Conservation (phyloP, 2,113 vertebrate species). For the Polyodon spathula region DNA sequence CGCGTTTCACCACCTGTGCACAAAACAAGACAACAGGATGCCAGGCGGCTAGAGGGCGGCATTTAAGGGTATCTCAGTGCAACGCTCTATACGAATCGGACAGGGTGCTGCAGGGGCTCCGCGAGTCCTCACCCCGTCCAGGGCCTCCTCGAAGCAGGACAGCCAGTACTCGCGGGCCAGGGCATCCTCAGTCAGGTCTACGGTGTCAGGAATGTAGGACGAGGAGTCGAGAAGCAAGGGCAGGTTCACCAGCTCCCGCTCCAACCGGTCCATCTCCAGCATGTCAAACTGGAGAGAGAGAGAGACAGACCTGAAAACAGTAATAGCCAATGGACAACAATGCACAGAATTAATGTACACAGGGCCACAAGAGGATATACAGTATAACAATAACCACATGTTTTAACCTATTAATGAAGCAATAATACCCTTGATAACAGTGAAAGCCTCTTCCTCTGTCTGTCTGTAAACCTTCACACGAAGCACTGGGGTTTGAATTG, state of each 20-base stretch:
- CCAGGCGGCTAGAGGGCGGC: background rate
- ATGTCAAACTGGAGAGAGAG: constrained; percentile 76
- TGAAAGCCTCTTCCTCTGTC: too few relatives aligned
- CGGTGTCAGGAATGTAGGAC: constrained; percentile 88
- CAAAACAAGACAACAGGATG: background rate
- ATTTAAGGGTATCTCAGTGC: too few relatives aligned
- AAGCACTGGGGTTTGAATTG: too few relatives aligned
- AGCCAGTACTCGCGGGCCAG: constrained; percentile 93
- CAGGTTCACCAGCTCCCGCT: constrained; percentile 81
- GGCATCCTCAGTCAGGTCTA: constrained; percentile 86
- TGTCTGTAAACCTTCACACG: too few relatives aligned
- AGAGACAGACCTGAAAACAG: too few relatives aligned
- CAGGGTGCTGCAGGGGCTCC: background rate
- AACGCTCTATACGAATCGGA: background rate
- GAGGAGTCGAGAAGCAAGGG: constrained; percentile 83
- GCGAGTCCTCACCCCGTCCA: constrained; percentile 72
- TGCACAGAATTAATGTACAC: too few relatives aligned
- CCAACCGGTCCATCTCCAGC: constrained; percentile 94
- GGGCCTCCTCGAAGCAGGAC: constrained; percentile 87
- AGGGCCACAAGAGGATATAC: too few relatives aligned
- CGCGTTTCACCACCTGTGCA: constrained; percentile 84
- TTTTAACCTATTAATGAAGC: too few relatives aligned
- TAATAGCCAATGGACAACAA: too few relatives aligned
- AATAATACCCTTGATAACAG: too few relatives aligned
- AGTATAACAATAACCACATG: too few relatives aligned